A percentile compares a stretch with the other conserved stretches of the same genome.
Conservation (phyloP, 2,888 invertebrate genomes). For the Mythimna impura region DNA sequence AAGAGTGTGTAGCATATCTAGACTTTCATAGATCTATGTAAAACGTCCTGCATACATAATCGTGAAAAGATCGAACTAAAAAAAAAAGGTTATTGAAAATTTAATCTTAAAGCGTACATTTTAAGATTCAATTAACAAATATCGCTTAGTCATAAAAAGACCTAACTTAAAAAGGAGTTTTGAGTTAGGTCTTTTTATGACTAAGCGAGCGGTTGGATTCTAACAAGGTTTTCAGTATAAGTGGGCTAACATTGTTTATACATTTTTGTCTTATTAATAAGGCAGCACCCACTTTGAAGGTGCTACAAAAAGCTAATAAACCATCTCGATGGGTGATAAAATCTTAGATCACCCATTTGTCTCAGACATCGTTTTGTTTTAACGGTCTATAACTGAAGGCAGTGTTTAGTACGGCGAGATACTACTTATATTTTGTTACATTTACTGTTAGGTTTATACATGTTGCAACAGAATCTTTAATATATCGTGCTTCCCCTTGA, state of each 20-base stretch:
- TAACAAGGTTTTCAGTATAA: not conserved
- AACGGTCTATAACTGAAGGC: not conserved
- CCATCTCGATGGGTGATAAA: not conserved
- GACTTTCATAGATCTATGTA: not conserved
- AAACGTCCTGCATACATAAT: not conserved
- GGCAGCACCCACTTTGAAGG: not conserved
- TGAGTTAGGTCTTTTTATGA: too few species aligned
- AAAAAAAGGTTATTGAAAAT: too few species aligned
- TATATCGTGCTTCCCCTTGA: too few species aligned
- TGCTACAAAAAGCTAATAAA: conserved; percentile 2
- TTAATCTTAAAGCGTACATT: too few species aligned
- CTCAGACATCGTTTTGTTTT: not conserved
- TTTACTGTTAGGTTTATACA: not conserved
- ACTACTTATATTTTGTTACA: not conserved
- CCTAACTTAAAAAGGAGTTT: too few species aligned
- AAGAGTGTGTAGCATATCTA: not conserved
- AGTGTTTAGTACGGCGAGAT: not conserved
- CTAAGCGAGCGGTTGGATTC: not conserved
- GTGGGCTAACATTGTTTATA: not conserved
- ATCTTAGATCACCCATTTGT: not conserved
- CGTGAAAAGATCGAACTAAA: too few species aligned
- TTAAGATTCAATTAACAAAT: too few species aligned
- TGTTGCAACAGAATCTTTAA: too few species aligned
- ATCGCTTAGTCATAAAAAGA: too few species aligned
- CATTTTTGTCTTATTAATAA: not conserved